Evolutionary conservation across 2,888 invertebrate genomes (phyloP), one percentile per base, ranked within the genome.

Genomic region (Hypselothyrea guttata): DNA sequence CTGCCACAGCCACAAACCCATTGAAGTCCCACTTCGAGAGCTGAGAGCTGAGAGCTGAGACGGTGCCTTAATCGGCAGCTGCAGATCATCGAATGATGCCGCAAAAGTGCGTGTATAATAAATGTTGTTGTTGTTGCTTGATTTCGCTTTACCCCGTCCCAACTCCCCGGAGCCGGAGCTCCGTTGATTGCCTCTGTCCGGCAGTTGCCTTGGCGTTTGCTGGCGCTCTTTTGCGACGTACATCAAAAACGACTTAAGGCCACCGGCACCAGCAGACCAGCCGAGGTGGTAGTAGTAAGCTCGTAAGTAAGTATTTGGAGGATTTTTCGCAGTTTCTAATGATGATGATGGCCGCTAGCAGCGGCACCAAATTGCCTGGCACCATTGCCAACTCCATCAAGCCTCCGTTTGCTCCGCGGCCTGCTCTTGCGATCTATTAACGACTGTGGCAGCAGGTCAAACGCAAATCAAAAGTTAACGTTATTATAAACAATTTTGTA

Each of bases 171-270:
- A 47, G 46, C 5, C 38, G 42, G 44, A 30, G 16, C 34, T 53
- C 22, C 62, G 37, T 40, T 79, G 71, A 79, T 81, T 67, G 64
- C 64, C 42, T 42, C 59, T 41, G 48, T 22, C 47, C 33, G 40
- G 30, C 53, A 40, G 27, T 58, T 27, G 60, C 41, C 56, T 45
- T 62, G 70, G 42, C 63, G 72, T 60, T 62, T 30, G 53, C 53
- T 60, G 48, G 52, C 46, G 65, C 58, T 62, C 62, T 35, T 22
- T 44, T 22, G 56, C 62, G 53, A 52, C 31, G 57, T 67, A 65
- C 77, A 83, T 73, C 81, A 81, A 77, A 79, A 84, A 81, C 75
- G 61, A 83, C 77, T 81, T 81, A 84, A 81, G 81, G 70, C 81
- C 75, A 71, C 65, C 72, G 63, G 72, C 71, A 22, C 22, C 22